Evolutionary conservation across 1,140 invertebrate species (phyloP).

Genomic region (Aricia agestis): DNA sequence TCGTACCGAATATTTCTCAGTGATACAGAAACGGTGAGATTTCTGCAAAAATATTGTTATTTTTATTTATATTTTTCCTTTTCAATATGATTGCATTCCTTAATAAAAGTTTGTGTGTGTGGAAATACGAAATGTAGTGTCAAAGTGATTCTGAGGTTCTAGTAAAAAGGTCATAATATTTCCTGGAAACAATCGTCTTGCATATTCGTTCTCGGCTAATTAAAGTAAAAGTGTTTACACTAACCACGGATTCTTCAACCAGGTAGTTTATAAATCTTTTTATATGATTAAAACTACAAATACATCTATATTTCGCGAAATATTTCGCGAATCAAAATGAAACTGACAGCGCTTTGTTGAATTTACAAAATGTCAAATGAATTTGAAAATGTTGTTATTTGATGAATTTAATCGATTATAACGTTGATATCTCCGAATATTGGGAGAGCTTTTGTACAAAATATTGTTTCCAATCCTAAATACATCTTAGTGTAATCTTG

Average conservation of each 20-base stretch:
- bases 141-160: constrained; percentile 14
- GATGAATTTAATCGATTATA: background rate
- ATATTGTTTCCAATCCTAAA: background rate
- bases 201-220: background rate
- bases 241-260: background rate
- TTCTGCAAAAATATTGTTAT: constrained; percentile 42
- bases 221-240: constrained; percentile 7
- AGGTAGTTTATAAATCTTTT: constrained; percentile 11
- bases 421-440: too few relatives aligned
- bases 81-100: constrained; percentile 28
- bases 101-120: constrained; percentile 38
- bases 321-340: constrained; percentile 16
- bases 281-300: background rate
- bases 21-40: constrained; percentile 66
- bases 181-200: background rate
- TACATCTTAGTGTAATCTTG: background rate
- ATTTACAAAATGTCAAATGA: constrained; percentile 30
- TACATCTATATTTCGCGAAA: background rate
- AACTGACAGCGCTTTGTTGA: constrained; percentile 38
- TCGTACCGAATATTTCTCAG: constrained; percentile 54
- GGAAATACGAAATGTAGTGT: constrained; percentile 23
- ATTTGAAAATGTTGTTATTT: constrained; percentile 23
- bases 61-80: constrained; percentile 24
- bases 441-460: background rate
- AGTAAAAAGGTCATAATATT: constrained; percentile 7